Evolutionary conservation across 1,140 invertebrate genomes (phyloP), one percentile per base, ranked within the genome.

Genomic region (Drosophila bipectinata): DNA sequence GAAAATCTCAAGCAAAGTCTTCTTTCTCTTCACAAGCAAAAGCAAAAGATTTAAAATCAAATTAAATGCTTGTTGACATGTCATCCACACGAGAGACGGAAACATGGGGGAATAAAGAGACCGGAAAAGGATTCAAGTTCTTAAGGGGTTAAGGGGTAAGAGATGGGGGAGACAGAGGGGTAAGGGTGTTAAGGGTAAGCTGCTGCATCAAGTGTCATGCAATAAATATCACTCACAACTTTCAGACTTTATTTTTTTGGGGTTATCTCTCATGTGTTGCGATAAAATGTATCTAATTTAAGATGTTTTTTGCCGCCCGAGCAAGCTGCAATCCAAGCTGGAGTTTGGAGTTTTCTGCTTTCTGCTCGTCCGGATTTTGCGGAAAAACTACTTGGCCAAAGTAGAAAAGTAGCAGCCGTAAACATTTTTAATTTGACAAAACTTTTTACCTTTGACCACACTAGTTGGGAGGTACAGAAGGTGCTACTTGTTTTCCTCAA

Each of bases 341-440:
- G 9, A 39, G 10, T 41, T 6, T 12, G 37, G 15, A 15, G 9
- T 1, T n/a, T 3, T 41, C 8, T 14, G n/a, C 30, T 32, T 8
- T 10, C 32, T 32, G 32, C 21, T 21, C 21, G 32, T 9, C 28
- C 32, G 41, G 57, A 37, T 37, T 37, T 37, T 37, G 34, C 12
- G 41, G 75, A 66, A 60, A 72, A 74, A 76, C 75, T 67, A 55
- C 6, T 67, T 59, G 54, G 54, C 57, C 58, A 49, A 79, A 82
- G 72, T 79, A 63, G 54, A 51, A 77, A 7, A 59, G 34, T 8
- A 44, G 41, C 41, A 77, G 84, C 80, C 80, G 79, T 89, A 89
- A 89, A 89, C 80, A 89, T 84, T 89, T 89, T 89, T 87, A 89
- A 80, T 89, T 89, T 89, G 69, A 80, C 79, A 89, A 89, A 89